phyloP scores from a whole-genome alignment of 2,888 invertebrate genomes.

The Papilio demoleus region DNA sequence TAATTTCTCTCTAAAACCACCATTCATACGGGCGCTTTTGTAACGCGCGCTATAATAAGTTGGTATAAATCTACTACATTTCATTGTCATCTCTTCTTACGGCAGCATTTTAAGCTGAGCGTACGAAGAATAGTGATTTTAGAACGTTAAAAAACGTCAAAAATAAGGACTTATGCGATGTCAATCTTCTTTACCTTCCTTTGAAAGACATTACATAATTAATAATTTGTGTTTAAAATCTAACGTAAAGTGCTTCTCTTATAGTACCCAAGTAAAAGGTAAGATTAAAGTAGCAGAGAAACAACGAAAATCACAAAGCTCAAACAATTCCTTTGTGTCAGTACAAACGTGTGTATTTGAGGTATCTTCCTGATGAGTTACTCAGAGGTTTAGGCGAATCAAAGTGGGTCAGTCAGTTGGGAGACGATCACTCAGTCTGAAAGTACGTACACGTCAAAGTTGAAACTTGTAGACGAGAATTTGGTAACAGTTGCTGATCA shows the following conservation, averaged over 20 bases:
- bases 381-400: constrained; percentile 31
- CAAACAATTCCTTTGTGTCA: constrained; percentile 35
- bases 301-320: constrained; percentile 22
- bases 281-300: constrained; percentile 6
- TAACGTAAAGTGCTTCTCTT: neutral
- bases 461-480: constrained; percentile 42
- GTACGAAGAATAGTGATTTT: too few relatives aligned
- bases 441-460: constrained; percentile 42
- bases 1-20: neutral
- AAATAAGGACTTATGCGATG: too few relatives aligned
- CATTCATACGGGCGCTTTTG: too few relatives aligned
- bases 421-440: constrained; percentile 25
- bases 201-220: too few relatives aligned
- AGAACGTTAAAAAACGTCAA: too few relatives aligned
- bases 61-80: too few relatives aligned
- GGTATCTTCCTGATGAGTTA: constrained; percentile 34
- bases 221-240: neutral
- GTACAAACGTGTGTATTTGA: constrained; percentile 25
- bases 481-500: constrained; percentile 40
- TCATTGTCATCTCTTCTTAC: too few relatives aligned
- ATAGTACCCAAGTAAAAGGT: neutral
- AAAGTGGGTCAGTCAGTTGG: constrained; percentile 30
- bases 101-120: too few relatives aligned
- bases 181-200: too few relatives aligned
- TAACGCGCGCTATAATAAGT: too few relatives aligned